Evolutionary conservation across 2,113 vertebrate genomes (phyloP).

Genomic region (Emydocephalus ijimae): DNA sequence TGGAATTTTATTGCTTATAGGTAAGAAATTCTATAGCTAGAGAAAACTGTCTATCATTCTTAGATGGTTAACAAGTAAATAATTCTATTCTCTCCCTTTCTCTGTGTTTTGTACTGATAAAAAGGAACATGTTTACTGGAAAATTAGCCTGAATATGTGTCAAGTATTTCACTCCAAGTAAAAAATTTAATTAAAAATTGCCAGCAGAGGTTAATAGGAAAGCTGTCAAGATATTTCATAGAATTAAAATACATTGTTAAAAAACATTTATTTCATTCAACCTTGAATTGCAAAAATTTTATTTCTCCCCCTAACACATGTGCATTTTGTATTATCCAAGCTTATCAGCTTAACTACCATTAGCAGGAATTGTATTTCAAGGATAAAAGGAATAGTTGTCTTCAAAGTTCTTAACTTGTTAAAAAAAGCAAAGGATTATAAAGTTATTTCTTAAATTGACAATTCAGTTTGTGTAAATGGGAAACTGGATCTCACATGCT

Average conservation of each 20-base stretch:
- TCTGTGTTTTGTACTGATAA: slow-evolving; percentile 21
- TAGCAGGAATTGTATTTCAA: neutral
- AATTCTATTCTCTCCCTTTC: neutral
- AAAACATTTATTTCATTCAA: slow-evolving; percentile 23
- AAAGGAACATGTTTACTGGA: slow-evolving; percentile 20
- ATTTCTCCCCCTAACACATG: neutral
- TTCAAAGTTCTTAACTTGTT: neutral
- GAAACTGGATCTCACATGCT: neutral
- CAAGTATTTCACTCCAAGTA: slow-evolving; percentile 33
- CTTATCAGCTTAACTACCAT: slow-evolving; percentile 1
- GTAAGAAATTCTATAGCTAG: neutral
- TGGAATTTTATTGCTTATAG: neutral
- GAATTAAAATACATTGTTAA: slow-evolving; percentile 16
- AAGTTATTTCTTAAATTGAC: neutral
- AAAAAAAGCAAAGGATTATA: neutral
- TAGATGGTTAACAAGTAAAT: neutral
- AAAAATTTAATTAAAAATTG: slow-evolving; percentile 34
- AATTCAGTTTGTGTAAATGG: neutral
- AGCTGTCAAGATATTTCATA: slow-evolving; percentile 21
- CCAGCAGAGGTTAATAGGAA: slow-evolving; percentile 29
- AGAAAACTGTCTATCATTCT: neutral
- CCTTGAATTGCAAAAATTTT: slow-evolving; percentile 3
- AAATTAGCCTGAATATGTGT: slow-evolving; percentile 34
- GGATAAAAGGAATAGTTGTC: slow-evolving; percentile 2
- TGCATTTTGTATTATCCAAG: neutral